These are phyloP conservation scores for Urocitellus parryii DNA, from an alignment of 2,113 vertebrate species.

Conservation along the genomic window DNA sequence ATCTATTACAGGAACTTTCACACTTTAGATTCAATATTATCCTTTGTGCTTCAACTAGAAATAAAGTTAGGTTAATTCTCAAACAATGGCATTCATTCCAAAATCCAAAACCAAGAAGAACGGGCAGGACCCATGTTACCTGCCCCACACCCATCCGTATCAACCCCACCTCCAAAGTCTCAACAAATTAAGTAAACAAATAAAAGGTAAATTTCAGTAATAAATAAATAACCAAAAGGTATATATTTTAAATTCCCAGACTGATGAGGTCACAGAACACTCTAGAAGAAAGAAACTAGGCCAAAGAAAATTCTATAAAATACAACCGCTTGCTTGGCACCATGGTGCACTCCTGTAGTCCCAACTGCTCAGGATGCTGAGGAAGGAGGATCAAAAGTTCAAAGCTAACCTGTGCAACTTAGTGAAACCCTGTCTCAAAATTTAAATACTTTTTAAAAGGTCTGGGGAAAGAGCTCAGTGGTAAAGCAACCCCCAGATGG, in stretches of 20 bases:
- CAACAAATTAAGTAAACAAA: not conserved
- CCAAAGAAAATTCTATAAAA: conserved; percentile 41
- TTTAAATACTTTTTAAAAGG: not conserved
- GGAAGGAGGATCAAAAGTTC: not conserved
- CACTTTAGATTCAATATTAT: not conserved
- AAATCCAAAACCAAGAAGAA: not conserved
- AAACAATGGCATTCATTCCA: not conserved
- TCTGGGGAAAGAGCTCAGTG: not conserved
- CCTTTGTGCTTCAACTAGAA: not conserved
- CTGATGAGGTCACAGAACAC: not conserved
- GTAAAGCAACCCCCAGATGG: not conserved
- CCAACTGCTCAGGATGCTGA: not conserved
- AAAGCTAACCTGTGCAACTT: not conserved
- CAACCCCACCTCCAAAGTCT: not conserved
- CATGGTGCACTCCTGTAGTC: not conserved
- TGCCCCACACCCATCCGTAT: not conserved
- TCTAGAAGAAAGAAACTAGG: conserved; percentile 26
- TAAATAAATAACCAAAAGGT: not conserved
- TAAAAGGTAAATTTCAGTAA: not conserved
- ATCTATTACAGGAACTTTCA: not conserved
- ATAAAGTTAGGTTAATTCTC: not conserved
- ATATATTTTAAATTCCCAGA: conserved; percentile 8
- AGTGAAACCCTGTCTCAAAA: not conserved
- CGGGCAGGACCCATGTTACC: not conserved
- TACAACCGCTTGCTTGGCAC: not conserved